Conservation (phyloP, 2,113 vertebrate species). For the Sylvicapra grimmia region DNA sequence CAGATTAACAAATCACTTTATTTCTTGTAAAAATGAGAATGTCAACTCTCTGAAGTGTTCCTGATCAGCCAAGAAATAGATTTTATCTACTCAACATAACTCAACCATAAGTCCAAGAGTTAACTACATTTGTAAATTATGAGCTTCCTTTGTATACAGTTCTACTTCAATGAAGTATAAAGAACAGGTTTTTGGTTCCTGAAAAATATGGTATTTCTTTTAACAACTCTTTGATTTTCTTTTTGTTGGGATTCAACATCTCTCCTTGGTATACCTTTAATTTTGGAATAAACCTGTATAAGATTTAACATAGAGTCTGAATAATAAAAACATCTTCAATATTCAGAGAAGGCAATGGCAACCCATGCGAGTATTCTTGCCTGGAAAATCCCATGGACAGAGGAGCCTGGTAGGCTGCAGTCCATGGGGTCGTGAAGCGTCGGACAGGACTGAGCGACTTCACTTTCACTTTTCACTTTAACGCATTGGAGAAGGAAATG, state of each 20-base stretch:
- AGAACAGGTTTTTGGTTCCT: not conserved
- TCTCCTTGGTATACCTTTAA: not conserved
- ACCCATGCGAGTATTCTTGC: not conserved
- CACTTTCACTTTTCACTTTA: not conserved
- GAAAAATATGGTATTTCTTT: not conserved
- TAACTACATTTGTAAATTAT: not conserved
- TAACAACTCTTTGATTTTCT: not conserved
- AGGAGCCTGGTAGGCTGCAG: not conserved
- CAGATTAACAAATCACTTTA: constrained; percentile 21
- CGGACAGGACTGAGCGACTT: accelerated
- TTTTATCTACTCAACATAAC: not conserved
- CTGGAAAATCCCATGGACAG: not conserved
- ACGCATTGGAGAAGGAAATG: not conserved
- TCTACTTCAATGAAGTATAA: not conserved
- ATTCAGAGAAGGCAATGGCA: not conserved
- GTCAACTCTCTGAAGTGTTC: not conserved
- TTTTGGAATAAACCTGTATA: constrained; percentile 6
- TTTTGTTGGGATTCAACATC: not conserved
- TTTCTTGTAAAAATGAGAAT: not conserved
- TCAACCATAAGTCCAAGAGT: not conserved
- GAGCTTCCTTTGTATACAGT: not conserved
- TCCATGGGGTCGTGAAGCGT: not conserved
- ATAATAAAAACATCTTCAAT: constrained; percentile 30
- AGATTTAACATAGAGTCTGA: not conserved
- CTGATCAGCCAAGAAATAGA: not conserved